Evolutionary conservation across 2,888 invertebrate genomes (phyloP), one percentile per base, ranked within the genome.

Genomic region (Apodemia duryi): DNA sequence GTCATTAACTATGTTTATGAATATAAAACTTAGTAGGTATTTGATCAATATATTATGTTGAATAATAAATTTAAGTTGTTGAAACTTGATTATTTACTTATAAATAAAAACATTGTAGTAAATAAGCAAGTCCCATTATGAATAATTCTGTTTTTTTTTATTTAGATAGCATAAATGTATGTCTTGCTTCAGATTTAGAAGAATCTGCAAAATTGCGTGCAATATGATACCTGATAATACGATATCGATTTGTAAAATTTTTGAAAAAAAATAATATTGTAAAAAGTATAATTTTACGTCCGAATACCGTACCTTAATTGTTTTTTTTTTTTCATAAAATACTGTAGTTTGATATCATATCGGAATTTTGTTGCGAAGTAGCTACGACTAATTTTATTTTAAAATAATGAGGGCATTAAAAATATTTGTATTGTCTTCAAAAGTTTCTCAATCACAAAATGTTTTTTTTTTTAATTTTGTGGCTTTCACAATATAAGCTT

Each of bases 31-130:
- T 46, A 35, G 35, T 57, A 32, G 29, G 60, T 49, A 57, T 21
- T 60, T 62, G 41, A 65, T 41, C 41, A 10, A 63, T 21, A 38
- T 61, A 28, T 66, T 60, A 49, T 54, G 29, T 35, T n/a, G n/a
- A 60, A 43, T 63, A 51, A 32, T 35, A 63, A 35, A 21, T 63
- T 63, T 32, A 51, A 21, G 51, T 21, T 29, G 29, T 32, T 35
- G 21, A 49, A 51, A 13, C 38, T 29, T 63, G 49, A 51, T 35
- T 63, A 46, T 62, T 57, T 29, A 57, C 13, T n/a, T n/a, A n/a
- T n/a, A n/a, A n/a, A n/a, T 32, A 6, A 32, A 63, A 54, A 38
- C 41, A 63, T 38, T 54, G 51, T 54, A 54, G 46, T 63, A 63
- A 52, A 41, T 63, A 63, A 28, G 63, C 54, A 54, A 35, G 52